A percentile compares a stretch with the other conserved stretches of the same genome.
phyloP scores from a whole-genome alignment of 92 coral and sea anemone species.

The Parazoanthus darwini region DNA sequence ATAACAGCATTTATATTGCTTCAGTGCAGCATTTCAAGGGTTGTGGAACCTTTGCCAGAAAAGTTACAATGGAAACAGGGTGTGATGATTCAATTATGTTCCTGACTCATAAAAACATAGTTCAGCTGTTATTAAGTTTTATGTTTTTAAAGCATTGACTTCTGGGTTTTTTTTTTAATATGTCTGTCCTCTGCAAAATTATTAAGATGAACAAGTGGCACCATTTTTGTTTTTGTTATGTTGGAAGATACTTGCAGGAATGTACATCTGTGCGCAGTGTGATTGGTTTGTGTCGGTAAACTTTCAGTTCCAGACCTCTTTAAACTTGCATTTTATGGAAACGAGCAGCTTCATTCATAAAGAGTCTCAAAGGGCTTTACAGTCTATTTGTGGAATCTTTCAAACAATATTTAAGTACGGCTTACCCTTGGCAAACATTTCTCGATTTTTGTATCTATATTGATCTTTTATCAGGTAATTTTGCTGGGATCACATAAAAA shows the following conservation, averaged over 20 bases:
- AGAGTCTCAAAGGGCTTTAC: background rate
- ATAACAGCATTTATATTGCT: background rate
- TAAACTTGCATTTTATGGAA: too few relatives aligned
- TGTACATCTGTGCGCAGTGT: background rate
- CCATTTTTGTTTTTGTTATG: background rate
- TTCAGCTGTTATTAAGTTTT: background rate
- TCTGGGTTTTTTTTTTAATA: too few relatives aligned
- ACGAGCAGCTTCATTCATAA: background rate
- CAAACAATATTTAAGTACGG: background rate
- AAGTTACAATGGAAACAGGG: background rate
- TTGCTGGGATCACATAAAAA: background rate
- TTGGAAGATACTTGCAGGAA: background rate
- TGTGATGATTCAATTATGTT: background rate
- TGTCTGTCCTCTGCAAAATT: slow-evolving; percentile 13
- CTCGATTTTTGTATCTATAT: background rate
- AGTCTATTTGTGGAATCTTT: background rate
- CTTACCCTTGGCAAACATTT: background rate
- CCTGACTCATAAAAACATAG: background rate
- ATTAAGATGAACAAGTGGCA: background rate
- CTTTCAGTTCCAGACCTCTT: background rate
- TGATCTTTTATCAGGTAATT: background rate
- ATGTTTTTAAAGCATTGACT: background rate
- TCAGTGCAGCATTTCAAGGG: background rate
- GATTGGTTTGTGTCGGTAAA: background rate
- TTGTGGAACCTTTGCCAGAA: background rate